Percentiles rank a stretch among this genome's conserved stretches.
phyloP scores from a whole-genome alignment of 2,113 vertebrate genomes.

The Malurus cyaneus region DNA sequence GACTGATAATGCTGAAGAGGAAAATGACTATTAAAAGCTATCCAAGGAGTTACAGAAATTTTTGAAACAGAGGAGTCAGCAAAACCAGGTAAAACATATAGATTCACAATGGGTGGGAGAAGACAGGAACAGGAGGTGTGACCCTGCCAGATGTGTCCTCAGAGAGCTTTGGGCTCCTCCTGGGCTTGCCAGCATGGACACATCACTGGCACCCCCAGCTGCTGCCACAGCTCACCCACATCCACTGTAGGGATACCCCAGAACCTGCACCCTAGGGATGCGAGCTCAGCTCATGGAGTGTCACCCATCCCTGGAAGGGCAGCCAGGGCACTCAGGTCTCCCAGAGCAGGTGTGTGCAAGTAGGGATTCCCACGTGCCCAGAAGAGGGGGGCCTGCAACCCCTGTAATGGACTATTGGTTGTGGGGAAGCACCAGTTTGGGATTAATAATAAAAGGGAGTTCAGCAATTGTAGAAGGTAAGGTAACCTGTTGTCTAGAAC shows the following conservation, averaged over 20 bases:
- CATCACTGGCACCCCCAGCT: accelerated
- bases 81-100: neutral
- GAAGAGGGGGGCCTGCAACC: accelerated
- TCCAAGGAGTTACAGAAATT: neutral
- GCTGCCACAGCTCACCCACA: neutral
- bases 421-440: neutral
- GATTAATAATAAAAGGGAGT: neutral
- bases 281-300: accelerated
- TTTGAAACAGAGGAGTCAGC: neutral
- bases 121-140: neutral
- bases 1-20: neutral
- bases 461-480: neutral
- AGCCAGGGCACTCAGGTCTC: neutral
- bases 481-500: neutral
- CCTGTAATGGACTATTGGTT: accelerated
- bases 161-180: neutral
- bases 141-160: neutral
- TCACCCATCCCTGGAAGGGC: neutral
- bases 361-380: neutral
- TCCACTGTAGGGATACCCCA: no score
- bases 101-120: neutral
- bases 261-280: neutral
- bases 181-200: neutral
- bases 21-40: neutral
- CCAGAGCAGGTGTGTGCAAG: neutral